Base-by-base conservation (phyloP, 2,888 invertebrate species). In the Drosophila limbata region DNA sequence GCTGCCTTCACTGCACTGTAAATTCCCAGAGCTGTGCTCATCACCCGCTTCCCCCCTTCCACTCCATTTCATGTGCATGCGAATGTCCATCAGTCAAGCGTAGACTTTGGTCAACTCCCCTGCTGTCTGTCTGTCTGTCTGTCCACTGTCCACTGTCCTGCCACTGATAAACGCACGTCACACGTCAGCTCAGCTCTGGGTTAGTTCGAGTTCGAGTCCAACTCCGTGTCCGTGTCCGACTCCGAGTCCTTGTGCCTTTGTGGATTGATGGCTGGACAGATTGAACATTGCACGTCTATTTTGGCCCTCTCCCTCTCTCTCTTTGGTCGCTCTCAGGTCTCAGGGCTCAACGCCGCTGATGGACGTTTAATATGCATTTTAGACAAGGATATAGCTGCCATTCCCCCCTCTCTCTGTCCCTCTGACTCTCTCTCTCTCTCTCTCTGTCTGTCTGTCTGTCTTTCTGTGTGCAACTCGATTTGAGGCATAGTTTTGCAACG, bases 101-200 rank as follows among this genome's bases (percentile, higher is more conserved):
- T 72, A 51, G 57, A 61, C 74, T 44, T 52, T 40, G 42, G 21
- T 21, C 28, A 52, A 25, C 11, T 9, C 15, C 25, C 15, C 28
- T 13, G 31, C 68, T 21, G 35, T 37, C 15, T 13, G 50, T 33
- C 33, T 39, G 37, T 21, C 51, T 33, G 13, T 19, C 69, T 25
- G 35, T 19, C 42, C 25, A 4, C 42, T 42, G 51, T 51, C 68
- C 64, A 50, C 76, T 77, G 83, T 25, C 84, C n/a, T n/a, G n/a
- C n/a, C 81, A 79, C 83, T 83, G 83, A 83, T 83, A 83, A 86
- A 83, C 86, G 86, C 84, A 86, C 86, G 81, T 86, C 86, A 81
- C 86, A 83, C 77, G 81, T 86, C 86, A 83, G 72, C 66, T 15
- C 53, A 40, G 28, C 40, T 51, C 40, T 31, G 45, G 47, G 4